A percentile compares a stretch with the other conserved stretches of the same genome.
Conservation (phyloP, 1,140 invertebrate species). For the Drosophila aff. region DNA sequence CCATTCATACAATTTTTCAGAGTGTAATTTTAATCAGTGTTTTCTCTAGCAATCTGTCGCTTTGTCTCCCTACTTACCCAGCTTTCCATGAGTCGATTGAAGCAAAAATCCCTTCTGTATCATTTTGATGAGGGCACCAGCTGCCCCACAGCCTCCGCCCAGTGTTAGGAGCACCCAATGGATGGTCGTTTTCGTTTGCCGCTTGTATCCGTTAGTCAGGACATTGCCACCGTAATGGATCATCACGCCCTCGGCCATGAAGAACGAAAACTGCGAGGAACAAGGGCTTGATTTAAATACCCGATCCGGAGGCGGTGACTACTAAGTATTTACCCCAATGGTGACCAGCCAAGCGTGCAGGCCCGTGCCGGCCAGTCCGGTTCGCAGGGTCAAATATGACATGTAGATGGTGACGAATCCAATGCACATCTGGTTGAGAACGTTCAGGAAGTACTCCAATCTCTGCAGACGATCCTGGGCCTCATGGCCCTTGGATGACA, state of each 20-base stretch:
- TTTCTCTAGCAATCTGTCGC: background rate
- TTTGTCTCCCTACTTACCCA: slow-evolving; percentile 61
- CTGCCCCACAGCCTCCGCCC: slow-evolving; percentile 72
- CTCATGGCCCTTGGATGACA: slow-evolving; percentile 29
- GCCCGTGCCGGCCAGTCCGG: slow-evolving; percentile 52
- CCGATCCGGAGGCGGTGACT: background rate
- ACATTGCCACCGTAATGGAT: slow-evolving; percentile 75
- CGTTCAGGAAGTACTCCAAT: slow-evolving; percentile 67
- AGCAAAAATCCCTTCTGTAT: slow-evolving; percentile 69
- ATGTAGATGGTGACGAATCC: slow-evolving; percentile 82
- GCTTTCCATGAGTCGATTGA: slow-evolving; percentile 59
- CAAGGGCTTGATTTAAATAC: background rate
- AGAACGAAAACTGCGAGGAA: slow-evolving; percentile 67
- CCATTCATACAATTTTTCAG: no score
- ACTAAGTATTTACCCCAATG: slow-evolving; percentile 68
- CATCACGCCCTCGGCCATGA: slow-evolving; percentile 83
- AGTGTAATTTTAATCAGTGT: background rate
- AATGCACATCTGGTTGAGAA: slow-evolving; percentile 81
- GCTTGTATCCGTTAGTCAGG: slow-evolving; percentile 64
- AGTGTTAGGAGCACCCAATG: slow-evolving; percentile 76
- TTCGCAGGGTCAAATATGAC: slow-evolving; percentile 68
- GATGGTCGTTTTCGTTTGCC: slow-evolving; percentile 76
- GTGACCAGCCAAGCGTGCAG: slow-evolving; percentile 80
- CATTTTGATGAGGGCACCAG: slow-evolving; percentile 73
- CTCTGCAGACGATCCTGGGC: slow-evolving; percentile 36